Base-by-base conservation (phyloP, 1,140 invertebrate species). In the Meteorus sp. region DNA sequence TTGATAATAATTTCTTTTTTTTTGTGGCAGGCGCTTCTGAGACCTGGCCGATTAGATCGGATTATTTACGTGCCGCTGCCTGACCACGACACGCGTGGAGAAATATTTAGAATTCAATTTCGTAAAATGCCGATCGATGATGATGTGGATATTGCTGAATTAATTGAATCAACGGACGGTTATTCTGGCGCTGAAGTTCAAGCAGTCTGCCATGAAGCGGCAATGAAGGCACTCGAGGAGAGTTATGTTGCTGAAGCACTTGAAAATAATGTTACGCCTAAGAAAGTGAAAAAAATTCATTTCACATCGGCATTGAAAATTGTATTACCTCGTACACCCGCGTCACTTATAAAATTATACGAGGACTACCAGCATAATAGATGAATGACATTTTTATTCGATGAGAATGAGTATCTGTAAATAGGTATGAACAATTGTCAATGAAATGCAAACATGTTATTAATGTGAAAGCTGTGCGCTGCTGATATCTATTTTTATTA, bases 111-210 rank as follows among this genome's bases (percentile, higher is more conserved):
- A 13, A 83, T 90, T 41, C 86, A 89, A 72, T 72, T 90, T 9
- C 70, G 65, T 13, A 83, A 84, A 67, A 89, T 89, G 81, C 85
- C 86, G 3, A 64, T 88, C 17, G 70, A 76, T 1, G 56, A 77
- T 35, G 82, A 88, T 73, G 84, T 95, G 2, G 66, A 83, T 60
- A 65, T 92, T 19, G 76, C 86, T 2, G 66, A 80, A 31, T 74
- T 96, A 50, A 88, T 90, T 0, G 59, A 79, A 0, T 66, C 66
- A 44, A 94, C 91, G 2, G 80, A 88, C 23, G 85, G 85, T 13
- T 95, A 93, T 80, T 94, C 94, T 0, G 93, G 94, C 2, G 94
- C 94, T 2, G 94, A 97, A 84, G 86, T 95, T 2, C 85, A 89
- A 64, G 90, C 91, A 2, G 82, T 96, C 5, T 95, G 93, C 71